Conservation (phyloP, 2,888 invertebrate species). For the Pristionchus fissidentatus region DNA sequence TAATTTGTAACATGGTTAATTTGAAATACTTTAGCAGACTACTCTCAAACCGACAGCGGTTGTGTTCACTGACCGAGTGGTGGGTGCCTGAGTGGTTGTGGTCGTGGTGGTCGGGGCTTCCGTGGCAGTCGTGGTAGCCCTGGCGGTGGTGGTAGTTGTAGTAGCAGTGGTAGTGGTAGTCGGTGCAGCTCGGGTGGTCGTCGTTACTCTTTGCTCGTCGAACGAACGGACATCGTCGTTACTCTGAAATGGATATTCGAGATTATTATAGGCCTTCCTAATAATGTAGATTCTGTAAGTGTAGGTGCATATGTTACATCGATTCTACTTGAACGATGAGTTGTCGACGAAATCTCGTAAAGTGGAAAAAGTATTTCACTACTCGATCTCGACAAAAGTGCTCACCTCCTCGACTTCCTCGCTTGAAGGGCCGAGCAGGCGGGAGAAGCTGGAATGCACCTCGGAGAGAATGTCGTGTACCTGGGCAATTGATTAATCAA, state of each 20-base stretch:
- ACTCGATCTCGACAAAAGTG: neutral
- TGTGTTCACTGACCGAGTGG: neutral
- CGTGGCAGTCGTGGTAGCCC: conserved; percentile 19
- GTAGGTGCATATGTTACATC: no score
- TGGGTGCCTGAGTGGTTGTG: neutral
- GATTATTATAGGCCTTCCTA: no score
- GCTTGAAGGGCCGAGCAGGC: neutral
- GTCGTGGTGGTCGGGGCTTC: conserved; percentile 14
- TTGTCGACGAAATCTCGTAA: no score
- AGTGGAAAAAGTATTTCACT: neutral
- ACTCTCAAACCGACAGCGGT: neutral
- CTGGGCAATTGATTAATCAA: neutral
- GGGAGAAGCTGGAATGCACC: conserved; percentile 38
- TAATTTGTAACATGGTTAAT: neutral
- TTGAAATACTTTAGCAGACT: neutral
- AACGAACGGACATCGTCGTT: neutral
- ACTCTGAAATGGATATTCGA: neutral
- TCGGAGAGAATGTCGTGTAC: conserved; percentile 44
- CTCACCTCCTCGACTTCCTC: conserved; percentile 44
- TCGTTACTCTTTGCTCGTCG: neutral
- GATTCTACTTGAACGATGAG: no score
- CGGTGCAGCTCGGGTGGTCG: neutral
- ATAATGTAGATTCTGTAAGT: no score
- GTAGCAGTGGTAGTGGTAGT: neutral
- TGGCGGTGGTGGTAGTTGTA: neutral